Base-by-base conservation (phyloP, 2,888 invertebrate genomes). In the Eilema sororculum region DNA sequence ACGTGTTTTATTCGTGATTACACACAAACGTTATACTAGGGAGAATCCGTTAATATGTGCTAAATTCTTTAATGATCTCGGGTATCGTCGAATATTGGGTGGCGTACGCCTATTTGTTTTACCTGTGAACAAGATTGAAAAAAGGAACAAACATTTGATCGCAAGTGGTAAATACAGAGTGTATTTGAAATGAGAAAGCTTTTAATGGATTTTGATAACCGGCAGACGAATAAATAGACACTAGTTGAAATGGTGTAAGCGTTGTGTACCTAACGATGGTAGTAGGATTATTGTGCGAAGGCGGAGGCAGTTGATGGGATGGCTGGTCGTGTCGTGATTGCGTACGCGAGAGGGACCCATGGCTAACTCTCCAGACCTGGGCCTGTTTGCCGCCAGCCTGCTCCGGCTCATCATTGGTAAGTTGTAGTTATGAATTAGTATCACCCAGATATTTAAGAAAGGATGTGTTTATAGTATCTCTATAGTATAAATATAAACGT, bases 331-430 rank as follows among this genome's bases (percentile, higher is more conserved):
- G 87, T 84, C 84, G 87, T 88, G 86, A 86, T 89, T 87, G 89
- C 74, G 82, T 77, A 82, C 85, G 86, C 89, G 86, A 87, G 85
- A 86, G 88, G 90, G 88, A 95, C 92, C 93, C 90, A 96, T 96
- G 96, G 96, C 96, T 95, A 95, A 95, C 88, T 93, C 96, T 84
- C 94, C 95, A 84, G 96, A 96, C 90, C 92, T 96, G 87, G 96
- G 96, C 89, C 93, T 96, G 89, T 90, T 96, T 84, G 95, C 93
- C 80, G 96, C 96, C 86, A 96, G 95, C 91, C 93, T 96, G 76
- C 95, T 96, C 79, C 95, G 96, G 93, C 96, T 96, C 79, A 96
- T 96, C 79, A 96, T 96, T 81, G 96, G 96, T 96, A 89, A 96
- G 96, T 96, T 65, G 46, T 63, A 59, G 13, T 10, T 41, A 13